Evolutionary conservation across 2,797 vertebrate species (phyloP), one percentile per base, ranked within the genome.

Genomic region (Hippocampus kuda): DNA sequence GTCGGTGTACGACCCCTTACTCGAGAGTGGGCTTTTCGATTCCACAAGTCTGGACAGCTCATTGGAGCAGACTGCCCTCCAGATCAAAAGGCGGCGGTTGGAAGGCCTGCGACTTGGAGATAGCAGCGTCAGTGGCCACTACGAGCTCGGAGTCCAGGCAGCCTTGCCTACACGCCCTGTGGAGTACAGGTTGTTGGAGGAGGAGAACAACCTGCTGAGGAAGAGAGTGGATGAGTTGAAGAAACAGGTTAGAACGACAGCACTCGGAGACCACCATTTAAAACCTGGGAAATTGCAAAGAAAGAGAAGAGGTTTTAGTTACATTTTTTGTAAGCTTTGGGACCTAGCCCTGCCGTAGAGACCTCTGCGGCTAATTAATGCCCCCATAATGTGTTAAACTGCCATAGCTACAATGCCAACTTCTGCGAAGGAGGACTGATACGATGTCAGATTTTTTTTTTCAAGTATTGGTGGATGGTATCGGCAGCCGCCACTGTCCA

Each of bases 151-250:
- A 84, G 62, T 97, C 83, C 88, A 91, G 78, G 87, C 92, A 48
- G 75, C 94, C 12, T 76, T 88, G 63, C 85, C 88, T 0, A 80
- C 92, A 0, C 92, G 94, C 4, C 88, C 92, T 0, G 88, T 95
- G 70, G 97, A 98, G 79, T 96, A 94, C 87, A 89, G 95, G 67
- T 92, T 98, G 75, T 85, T 99, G 65, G 96, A 98, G 77, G 97
- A 99, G 79, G 97, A 99, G 85, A 98, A 99, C 77, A 70, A 85
- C 20, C 84, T 98, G 82, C 91, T 99, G 72, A 90, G 97, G 71
- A 98, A 94, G 57, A 92, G 96, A 13, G 93, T 99, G 54, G 96
- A 98, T 75, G 96, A 99, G 71, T 86, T 99, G 18, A 98, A 98
- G 86, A 99, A 98, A 80, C 97, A 99, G 91, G 95, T 97, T 60